Base-by-base conservation (phyloP, 2,797 vertebrate genomes). In the Sebastes vulpes region DNA sequence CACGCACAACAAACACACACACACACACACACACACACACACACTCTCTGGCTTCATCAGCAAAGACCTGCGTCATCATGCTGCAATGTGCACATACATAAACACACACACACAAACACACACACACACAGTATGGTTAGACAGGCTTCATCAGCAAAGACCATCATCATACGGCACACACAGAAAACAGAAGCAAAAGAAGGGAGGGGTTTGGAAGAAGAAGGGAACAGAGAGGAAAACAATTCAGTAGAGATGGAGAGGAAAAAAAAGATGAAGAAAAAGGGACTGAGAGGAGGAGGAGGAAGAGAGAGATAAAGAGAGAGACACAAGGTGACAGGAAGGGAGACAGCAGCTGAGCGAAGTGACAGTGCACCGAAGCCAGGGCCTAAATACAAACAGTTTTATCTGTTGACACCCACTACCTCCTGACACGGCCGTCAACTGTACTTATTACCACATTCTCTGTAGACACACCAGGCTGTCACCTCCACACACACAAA, bases 361-460 rank as follows among this genome's bases (percentile, higher is more conserved):
- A 88, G 81, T 90, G 89, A 94, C 90, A 92, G 84, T 73, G 82
- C 83, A 78, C 77, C 11, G 68, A 83, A 86, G 80, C 73, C 81
- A 59, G 84, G 42, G 83, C 77, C 87, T 91, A 92, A 94, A 90
- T 83, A 91, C 91, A 92, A 92, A 92, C 86, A 84, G 83, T 85
- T 94, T 94, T 92, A 93, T 94, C 90, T 89, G 94, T 89, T 93
- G 94, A 95, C 92, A 92, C 93, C 90, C 89, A 88, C 89, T 91
- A 83, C 78, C 87, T 93, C 87, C 90, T 93, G 92, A 93, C 92
- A 92, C 68, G 72, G 79, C 65, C 82, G 84, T 92, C 93, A 90
- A 79, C 93, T 92, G 86, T 91, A 93, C 91, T 94, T 93, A 94
- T 92, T 94, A 91, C 89, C 81, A 85, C 85, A 77, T 74, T 77